Evolutionary conservation across 2,888 invertebrate species (phyloP).

Genomic region (Tuta absoluta): DNA sequence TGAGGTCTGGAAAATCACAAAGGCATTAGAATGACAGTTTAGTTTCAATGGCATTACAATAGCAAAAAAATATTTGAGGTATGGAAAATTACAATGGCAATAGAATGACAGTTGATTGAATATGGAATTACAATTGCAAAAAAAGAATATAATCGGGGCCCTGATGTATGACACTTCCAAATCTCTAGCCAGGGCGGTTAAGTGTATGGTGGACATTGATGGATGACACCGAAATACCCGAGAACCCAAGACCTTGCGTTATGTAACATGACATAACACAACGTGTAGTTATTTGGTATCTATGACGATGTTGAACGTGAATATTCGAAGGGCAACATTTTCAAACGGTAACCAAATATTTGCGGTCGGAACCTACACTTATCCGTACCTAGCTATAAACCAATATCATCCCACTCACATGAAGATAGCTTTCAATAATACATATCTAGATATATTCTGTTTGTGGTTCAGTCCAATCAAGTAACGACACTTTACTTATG

Average conservation of each 20-base stretch:
- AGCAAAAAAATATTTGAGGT: too few species aligned
- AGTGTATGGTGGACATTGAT: conserved; percentile 21
- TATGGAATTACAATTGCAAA: too few species aligned
- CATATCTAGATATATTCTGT: too few species aligned
- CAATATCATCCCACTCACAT: too few species aligned
- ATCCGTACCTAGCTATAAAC: not conserved
- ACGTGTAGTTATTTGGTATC: conserved; percentile 27
- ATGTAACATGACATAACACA: conserved; percentile 17
- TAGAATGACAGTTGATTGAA: too few species aligned
- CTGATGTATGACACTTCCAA: not conserved
- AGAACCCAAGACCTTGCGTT: not conserved
- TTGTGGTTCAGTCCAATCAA: too few species aligned
- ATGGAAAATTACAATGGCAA: too few species aligned
- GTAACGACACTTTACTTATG: too few species aligned
- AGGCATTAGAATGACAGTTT: too few species aligned
- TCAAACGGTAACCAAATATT: not conserved
- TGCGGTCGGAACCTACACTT: not conserved
- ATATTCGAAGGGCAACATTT: not conserved
- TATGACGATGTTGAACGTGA: not conserved
- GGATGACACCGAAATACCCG: conserved; percentile 1
- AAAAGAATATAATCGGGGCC: not conserved
- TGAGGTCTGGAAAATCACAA: too few species aligned
- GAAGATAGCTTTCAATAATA: too few species aligned
- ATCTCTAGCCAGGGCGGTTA: conserved; percentile 20
- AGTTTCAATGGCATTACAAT: too few species aligned